phyloP scores from a whole-genome alignment of 2,797 vertebrate genomes.

The Rhinella marina region DNA sequence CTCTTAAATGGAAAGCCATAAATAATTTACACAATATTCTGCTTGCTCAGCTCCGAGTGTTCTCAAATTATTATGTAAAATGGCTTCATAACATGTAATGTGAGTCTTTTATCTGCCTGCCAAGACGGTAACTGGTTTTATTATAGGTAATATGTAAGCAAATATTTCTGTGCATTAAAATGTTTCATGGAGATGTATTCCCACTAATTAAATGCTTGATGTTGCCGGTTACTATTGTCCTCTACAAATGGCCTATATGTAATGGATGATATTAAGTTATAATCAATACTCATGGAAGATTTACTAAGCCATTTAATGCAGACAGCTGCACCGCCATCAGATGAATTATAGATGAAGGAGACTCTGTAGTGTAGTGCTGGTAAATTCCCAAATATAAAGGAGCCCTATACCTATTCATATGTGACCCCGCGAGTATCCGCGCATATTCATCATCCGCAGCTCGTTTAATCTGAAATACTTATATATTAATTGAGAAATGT shows the following conservation, averaged over 20 bases:
- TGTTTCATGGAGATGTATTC: constrained; percentile 56
- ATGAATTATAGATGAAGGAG: constrained; percentile 58
- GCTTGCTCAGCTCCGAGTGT: constrained; percentile 27
- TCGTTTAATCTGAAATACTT: not conserved
- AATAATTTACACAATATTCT: constrained; percentile 43
- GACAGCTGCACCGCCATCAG: constrained; percentile 34
- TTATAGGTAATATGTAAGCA: constrained; percentile 54
- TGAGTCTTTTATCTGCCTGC: constrained; percentile 36
- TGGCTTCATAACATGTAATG: constrained; percentile 38
- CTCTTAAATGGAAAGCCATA: constrained; percentile 20
- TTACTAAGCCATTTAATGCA: constrained; percentile 67
- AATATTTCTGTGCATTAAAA: constrained; percentile 57
- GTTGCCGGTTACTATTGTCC: constrained; percentile 35
- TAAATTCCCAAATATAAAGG: constrained; percentile 31
- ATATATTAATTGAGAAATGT: not conserved
- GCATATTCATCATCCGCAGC: not conserved
- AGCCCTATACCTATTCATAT: not conserved
- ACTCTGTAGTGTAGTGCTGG: constrained; percentile 13
- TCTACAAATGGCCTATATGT: constrained; percentile 65
- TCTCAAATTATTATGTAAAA: constrained; percentile 37
- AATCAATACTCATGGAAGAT: constrained; percentile 74
- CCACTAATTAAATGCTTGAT: constrained; percentile 61
- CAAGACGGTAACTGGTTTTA: constrained; percentile 29
- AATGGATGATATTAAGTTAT: constrained; percentile 69
- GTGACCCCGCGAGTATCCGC: not conserved